Conservation (phyloP, 2,797 vertebrate species). For the Macroramphosus scolopax region DNA sequence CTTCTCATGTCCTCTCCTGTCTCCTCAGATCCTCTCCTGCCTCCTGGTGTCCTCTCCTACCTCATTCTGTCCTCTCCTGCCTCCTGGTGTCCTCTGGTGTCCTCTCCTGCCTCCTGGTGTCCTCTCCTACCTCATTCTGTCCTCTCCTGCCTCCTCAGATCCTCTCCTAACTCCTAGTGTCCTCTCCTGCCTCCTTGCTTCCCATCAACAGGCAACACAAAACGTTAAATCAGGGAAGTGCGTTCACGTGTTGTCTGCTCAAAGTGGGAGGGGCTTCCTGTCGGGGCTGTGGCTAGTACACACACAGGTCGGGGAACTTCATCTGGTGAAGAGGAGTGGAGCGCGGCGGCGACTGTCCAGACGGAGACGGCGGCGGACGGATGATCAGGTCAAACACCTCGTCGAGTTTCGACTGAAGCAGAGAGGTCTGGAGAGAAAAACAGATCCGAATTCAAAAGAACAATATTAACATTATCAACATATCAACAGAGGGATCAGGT, state of each 20-base stretch:
- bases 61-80: no score
- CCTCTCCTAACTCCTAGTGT: no score
- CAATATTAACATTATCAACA: neutral
- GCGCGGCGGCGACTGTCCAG: slow-evolving; percentile 79
- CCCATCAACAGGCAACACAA: neutral
- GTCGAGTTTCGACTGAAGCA: slow-evolving; percentile 87
- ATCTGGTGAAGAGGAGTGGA: slow-evolving; percentile 88
- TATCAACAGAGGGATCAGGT: no score
- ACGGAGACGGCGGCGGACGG: slow-evolving; percentile 85
- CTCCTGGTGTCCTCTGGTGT: no score
- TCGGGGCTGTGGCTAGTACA: slow-evolving; percentile 74
- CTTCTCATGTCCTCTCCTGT: neutral
- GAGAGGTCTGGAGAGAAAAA: slow-evolving; percentile 66
- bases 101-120: no score
- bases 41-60: no score
- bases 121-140: neutral
- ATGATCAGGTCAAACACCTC: slow-evolving; percentile 89
- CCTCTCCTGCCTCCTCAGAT: neutral
- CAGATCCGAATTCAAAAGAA: neutral
- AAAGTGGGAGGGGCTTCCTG: no score
- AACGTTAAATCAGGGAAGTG: neutral
- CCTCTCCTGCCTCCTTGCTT: no score
- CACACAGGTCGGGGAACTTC: slow-evolving; percentile 89
- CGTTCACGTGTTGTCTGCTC: neutral
- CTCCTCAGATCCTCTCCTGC: neutral